Evolutionary conservation across 1,140 invertebrate genomes (phyloP).

Genomic region (Brachystomella parvula): DNA sequence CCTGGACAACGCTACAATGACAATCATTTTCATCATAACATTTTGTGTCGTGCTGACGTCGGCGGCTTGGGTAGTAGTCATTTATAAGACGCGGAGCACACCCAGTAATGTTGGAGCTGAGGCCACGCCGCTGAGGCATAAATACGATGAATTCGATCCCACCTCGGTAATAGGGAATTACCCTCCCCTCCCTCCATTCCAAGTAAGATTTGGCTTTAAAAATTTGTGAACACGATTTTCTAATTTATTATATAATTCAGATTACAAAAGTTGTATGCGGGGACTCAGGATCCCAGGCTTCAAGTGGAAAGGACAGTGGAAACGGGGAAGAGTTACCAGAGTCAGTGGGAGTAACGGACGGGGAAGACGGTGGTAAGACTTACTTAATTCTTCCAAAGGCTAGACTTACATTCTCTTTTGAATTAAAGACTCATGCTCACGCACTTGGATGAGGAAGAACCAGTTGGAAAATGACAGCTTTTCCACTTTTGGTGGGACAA

Average conservation of each 20-base stretch:
- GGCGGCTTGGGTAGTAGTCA: slow-evolving; percentile 7
- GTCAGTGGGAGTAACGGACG: slow-evolving; percentile 8
- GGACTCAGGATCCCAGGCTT: slow-evolving; percentile 30
- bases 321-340: slow-evolving; percentile 32
- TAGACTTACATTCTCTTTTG: background rate
- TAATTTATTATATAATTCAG: background rate
- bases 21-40: slow-evolving; percentile 35
- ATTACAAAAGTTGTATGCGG: slow-evolving; percentile 19
- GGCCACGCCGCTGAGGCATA: background rate
- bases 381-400: background rate
- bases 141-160: background rate
- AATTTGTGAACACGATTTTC: background rate
- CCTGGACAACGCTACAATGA: slow-evolving; percentile 29
- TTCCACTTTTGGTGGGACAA: slow-evolving; percentile 31
- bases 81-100: background rate
- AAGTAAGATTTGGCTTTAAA: background rate
- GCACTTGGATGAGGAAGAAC: slow-evolving; percentile 8
- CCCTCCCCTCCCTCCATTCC: background rate
- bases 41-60: slow-evolving; percentile 83
- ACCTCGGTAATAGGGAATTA: background rate
- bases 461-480: slow-evolving; percentile 31
- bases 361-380: slow-evolving; percentile 24
- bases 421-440: background rate
- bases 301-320: slow-evolving; percentile 31
- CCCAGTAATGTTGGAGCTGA: background rate